phyloP scores from a whole-genome alignment of 2,113 vertebrate genomes.

The Psammodynastes pulverulentus region DNA sequence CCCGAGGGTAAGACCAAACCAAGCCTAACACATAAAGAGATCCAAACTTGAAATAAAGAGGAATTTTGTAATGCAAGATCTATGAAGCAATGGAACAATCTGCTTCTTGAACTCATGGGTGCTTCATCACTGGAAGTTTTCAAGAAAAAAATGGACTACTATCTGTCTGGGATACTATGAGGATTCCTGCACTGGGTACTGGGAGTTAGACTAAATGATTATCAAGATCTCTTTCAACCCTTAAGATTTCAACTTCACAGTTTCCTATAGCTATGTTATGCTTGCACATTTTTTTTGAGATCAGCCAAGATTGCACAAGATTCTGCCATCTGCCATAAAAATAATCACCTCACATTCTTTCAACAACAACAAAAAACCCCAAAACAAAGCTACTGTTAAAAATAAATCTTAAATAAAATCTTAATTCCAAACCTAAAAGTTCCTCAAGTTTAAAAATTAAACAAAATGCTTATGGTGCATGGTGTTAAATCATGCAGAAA shows the following conservation, averaged over 20 bases:
- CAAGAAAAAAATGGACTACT: background rate
- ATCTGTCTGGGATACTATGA: background rate
- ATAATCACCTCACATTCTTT: background rate
- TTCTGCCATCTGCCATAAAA: background rate
- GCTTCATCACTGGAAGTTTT: background rate
- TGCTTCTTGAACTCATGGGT: background rate
- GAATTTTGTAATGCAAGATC: background rate
- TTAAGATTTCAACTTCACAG: background rate
- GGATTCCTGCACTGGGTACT: background rate
- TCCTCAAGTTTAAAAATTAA: background rate
- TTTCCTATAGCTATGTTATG: background rate
- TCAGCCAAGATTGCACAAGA: background rate
- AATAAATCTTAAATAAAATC: too few species aligned
- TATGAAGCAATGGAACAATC: background rate
- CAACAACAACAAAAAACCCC: too few species aligned
- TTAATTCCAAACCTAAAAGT: background rate
- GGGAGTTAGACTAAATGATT: background rate
- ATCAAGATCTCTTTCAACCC: background rate
- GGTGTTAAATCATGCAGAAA: background rate
- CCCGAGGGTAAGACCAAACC: background rate
- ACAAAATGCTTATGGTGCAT: background rate
- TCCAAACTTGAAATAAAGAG: background rate
- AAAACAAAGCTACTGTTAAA: too few species aligned
- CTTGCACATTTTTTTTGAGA: background rate
- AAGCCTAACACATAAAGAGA: background rate